These are phyloP conservation scores for Scolopax bukidnonensis DNA, from an alignment of 2,797 vertebrate genomes.

Conservation along the genomic window DNA sequence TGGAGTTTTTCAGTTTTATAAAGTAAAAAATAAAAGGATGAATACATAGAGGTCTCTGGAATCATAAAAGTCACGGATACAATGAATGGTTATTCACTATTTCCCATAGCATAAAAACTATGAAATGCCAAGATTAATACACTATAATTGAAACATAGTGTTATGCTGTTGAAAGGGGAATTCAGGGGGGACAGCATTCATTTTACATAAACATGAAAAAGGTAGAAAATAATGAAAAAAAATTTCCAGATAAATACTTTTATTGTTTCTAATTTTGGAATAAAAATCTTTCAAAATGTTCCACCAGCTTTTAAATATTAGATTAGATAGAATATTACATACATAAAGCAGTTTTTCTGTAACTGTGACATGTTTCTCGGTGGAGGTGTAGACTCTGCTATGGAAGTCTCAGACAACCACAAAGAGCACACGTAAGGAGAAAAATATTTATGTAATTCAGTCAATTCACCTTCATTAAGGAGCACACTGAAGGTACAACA, in stretches of 20 bases:
- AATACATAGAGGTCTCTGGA: background rate
- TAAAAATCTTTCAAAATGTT: background rate
- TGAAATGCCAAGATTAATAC: background rate
- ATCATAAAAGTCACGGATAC: background rate
- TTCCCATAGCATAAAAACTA: background rate
- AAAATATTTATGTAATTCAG: background rate
- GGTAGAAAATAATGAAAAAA: fast-evolving
- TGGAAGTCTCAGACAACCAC: background rate
- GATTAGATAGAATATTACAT: background rate
- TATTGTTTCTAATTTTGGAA: background rate
- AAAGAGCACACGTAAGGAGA: background rate
- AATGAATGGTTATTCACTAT: background rate
- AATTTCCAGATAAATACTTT: background rate
- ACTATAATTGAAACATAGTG: background rate
- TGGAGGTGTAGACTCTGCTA: background rate
- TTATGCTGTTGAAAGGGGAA: background rate
- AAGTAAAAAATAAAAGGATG: background rate
- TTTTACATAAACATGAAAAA: background rate
- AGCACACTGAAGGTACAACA: background rate
- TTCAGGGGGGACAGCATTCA: background rate
- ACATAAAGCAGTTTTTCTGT: background rate
- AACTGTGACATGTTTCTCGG: background rate
- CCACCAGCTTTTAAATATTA: background rate
- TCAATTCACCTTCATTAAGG: background rate
- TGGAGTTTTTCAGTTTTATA: background rate